These are phyloP conservation scores for Macrotus californicus DNA, from an alignment of 2,113 vertebrate genomes.

Conservation along the genomic window DNA sequence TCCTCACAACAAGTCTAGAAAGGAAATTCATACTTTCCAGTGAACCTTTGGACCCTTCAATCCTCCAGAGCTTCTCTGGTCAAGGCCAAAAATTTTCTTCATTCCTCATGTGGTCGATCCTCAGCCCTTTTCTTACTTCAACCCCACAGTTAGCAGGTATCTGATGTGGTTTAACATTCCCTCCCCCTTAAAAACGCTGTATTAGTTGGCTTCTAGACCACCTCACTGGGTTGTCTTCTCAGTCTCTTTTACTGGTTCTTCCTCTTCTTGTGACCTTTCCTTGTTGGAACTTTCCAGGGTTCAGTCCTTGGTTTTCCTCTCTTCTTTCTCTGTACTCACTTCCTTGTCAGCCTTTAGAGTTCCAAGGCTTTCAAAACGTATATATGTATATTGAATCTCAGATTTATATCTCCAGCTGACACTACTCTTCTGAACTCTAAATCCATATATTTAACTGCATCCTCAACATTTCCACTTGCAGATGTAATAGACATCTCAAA, in stretches of 20 bases:
- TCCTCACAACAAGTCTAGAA: neutral
- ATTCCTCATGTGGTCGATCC: neutral
- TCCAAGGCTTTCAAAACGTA: neutral
- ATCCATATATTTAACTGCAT: neutral
- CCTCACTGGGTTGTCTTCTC: neutral
- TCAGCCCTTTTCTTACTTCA: neutral
- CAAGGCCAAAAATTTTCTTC: neutral
- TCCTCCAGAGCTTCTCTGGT: neutral
- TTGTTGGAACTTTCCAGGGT: neutral
- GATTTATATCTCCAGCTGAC: neutral
- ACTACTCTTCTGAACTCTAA: neutral
- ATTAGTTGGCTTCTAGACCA: neutral
- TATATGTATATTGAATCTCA: neutral
- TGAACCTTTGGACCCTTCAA: neutral
- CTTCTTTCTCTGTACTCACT: neutral
- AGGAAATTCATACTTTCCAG: neutral
- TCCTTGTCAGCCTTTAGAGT: neutral
- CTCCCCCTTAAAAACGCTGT: neutral
- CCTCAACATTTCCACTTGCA: neutral
- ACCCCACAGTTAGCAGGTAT: neutral
- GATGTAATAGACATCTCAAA: neutral
- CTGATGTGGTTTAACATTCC: neutral
- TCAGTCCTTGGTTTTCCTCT: neutral
- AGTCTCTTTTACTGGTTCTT: neutral
- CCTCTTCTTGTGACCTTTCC: neutral